phyloP scores from a whole-genome alignment of 2,113 vertebrate genomes.

The Galbula dea region DNA sequence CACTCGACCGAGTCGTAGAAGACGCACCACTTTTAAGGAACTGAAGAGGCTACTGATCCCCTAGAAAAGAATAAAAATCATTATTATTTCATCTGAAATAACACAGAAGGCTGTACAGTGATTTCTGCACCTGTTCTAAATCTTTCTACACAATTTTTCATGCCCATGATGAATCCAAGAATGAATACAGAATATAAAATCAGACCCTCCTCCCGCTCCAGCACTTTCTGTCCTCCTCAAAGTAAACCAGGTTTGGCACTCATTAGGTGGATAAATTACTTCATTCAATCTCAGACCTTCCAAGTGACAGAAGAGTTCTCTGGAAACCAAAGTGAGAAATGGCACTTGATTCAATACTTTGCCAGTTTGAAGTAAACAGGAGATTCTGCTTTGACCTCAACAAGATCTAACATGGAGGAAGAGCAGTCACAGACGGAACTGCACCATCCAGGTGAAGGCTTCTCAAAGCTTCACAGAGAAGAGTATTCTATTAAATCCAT shows the following conservation, averaged over 20 bases:
- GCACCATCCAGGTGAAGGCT: background rate
- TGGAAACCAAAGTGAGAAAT: background rate
- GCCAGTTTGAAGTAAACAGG: background rate
- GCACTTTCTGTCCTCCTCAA: background rate
- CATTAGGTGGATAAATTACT: background rate
- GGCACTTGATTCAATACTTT: background rate
- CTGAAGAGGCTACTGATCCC: slow-evolving; percentile 98
- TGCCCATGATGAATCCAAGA: background rate
- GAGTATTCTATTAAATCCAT: background rate
- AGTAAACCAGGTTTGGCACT: background rate
- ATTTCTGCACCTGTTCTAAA: background rate
- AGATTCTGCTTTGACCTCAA: background rate
- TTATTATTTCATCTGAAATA: background rate
- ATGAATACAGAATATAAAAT: background rate
- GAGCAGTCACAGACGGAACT: background rate
- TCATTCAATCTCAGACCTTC: background rate
- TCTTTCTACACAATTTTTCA: background rate
- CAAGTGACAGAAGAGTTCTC: background rate
- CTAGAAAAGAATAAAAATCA: slow-evolving; percentile 67
- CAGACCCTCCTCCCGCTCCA: background rate
- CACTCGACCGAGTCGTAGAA: slow-evolving; percentile 91
- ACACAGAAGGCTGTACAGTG: background rate
- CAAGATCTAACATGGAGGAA: background rate
- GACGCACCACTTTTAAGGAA: slow-evolving; percentile 93
- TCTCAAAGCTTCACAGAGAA: background rate